phyloP scores from a whole-genome alignment of 1,140 invertebrate genomes.

The Ladona fulva region DNA sequence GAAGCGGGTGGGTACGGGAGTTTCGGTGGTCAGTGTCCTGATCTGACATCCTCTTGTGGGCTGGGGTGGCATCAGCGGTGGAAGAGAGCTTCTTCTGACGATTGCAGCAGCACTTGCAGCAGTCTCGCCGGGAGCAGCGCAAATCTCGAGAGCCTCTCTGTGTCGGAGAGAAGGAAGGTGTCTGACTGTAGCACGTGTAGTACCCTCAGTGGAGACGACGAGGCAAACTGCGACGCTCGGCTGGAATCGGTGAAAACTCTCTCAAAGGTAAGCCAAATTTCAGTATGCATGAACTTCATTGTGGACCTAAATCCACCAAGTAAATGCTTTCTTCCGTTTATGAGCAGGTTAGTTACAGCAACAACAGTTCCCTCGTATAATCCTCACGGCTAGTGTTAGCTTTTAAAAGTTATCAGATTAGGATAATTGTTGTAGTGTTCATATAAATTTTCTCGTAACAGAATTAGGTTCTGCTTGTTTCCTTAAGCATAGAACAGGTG shows the following conservation, averaged over 20 bases:
- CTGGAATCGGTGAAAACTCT: conserved; percentile 30
- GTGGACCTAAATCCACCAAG: no score
- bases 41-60: not conserved
- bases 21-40: not conserved
- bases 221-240: conserved; percentile 31
- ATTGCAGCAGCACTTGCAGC: conserved; percentile 22
- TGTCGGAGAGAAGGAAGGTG: conserved; percentile 45
- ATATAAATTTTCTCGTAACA: no score
- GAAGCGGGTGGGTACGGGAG: not conserved
- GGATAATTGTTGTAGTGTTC: no score
- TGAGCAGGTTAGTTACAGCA: no score
- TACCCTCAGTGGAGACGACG: conserved; percentile 57
- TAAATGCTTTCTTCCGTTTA: no score
- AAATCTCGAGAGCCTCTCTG: conserved; percentile 42
- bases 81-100: conserved; percentile 12
- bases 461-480: no score
- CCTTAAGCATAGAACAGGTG: no score
- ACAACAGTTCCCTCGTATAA: no score
- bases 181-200: conserved; percentile 54
- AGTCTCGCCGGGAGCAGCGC: conserved; percentile 37
- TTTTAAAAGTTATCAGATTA: no score
- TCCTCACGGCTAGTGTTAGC: no score
- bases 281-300: no score
- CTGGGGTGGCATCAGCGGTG: not conserved
- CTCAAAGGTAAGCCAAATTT: not conserved